These are phyloP conservation scores for Styela clava DNA, from an alignment of 23 tunicate species.

Conservation along the genomic window DNA sequence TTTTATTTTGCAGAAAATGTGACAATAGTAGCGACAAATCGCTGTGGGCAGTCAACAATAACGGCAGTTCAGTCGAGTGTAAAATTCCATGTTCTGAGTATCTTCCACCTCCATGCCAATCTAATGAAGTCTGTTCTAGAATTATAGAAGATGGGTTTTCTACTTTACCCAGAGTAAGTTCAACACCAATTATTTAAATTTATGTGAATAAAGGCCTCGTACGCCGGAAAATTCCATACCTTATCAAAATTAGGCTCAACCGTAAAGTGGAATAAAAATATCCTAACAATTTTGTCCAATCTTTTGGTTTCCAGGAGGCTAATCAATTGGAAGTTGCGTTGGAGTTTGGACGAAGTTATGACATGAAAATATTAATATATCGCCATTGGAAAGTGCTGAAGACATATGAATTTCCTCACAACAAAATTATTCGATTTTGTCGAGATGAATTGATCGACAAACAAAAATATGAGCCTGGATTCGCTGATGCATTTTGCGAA, in stretches of 20 bases:
- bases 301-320: neutral
- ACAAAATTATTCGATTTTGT: neutral
- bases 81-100: slow-evolving; percentile 11
- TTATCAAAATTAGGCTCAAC: too few relatives aligned
- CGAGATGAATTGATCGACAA: neutral
- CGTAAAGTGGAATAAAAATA: too few relatives aligned
- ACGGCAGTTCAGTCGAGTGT: slow-evolving; percentile 6
- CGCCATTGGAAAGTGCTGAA: neutral
- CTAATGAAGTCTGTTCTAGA: neutral
- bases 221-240: too few relatives aligned
- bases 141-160: neutral
- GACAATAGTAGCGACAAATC: neutral
- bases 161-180: neutral
- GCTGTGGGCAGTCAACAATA: neutral
- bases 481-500: neutral
- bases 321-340: neutral
- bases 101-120: slow-evolving; percentile 2
- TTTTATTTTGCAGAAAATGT: neutral
- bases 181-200: too few relatives aligned
- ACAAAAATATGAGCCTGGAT: neutral
- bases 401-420: neutral
- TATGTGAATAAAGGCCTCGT: too few relatives aligned
- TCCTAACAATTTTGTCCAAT: too few relatives aligned
- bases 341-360: neutral
- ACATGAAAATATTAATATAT: neutral